phyloP scores from a whole-genome alignment of 2,113 vertebrate genomes.

The Falcunculus frontatus region DNA sequence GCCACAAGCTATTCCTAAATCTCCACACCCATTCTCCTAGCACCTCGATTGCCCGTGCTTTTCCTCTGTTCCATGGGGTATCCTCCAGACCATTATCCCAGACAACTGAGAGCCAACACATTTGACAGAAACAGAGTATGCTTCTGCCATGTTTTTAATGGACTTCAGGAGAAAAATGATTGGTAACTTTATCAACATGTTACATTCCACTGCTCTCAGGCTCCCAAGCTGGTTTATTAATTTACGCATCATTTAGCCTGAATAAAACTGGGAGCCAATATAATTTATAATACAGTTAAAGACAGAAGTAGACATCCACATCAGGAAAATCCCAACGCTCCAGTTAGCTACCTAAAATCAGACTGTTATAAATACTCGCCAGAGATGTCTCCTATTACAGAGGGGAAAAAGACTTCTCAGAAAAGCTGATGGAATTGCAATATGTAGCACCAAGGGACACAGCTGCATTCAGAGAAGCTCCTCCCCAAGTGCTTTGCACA shows the following conservation, averaged over 20 bases:
- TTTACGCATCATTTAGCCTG: not conserved
- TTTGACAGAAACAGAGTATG: not conserved
- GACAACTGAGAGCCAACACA: not conserved
- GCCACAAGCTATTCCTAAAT: not conserved
- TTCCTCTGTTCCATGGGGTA: accelerated
- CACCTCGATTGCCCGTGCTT: accelerated
- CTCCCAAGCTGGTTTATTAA: not conserved
- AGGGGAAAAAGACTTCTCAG: not conserved
- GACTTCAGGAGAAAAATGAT: not conserved
- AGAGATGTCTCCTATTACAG: not conserved
- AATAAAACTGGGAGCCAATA: not conserved
- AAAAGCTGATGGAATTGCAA: not conserved
- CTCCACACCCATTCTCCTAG: not conserved
- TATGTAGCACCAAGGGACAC: not conserved
- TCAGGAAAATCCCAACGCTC: not conserved
- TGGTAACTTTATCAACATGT: not conserved
- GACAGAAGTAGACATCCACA: not conserved
- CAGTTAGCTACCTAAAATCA: not conserved
- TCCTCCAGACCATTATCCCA: not conserved
- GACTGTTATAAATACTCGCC: accelerated
- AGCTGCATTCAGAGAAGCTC: not conserved
- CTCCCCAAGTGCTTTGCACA: not conserved
- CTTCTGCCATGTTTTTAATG: not conserved
- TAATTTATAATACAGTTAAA: not conserved
- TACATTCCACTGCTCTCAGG: not conserved